Base-by-base conservation (phyloP, 2,113 vertebrate species). In the Pygoscelis adeliae region DNA sequence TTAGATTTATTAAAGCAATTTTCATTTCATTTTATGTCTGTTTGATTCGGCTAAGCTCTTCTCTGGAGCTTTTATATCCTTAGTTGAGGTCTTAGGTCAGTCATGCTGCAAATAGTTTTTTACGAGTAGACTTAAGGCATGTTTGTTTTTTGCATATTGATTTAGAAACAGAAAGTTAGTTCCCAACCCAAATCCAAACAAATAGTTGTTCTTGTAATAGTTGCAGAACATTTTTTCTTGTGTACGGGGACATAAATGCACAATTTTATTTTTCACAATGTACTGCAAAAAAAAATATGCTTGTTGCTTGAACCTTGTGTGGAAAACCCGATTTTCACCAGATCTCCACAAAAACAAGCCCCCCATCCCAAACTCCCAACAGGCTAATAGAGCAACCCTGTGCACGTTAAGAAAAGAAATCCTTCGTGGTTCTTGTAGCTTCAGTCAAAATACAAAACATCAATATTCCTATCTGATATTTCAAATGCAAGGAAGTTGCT, bases 51-150 rank as follows among this genome's bases (percentile, higher is more conserved):
- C 89, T 87, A 87, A 96, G 73, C 25, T 90, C 40, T 89, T 89
- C 66, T 96, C 70, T 87, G 34, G 65, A 91, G 56, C 61, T 93
- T 84, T 94, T 91, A 42, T 87, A 69, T 76, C 23, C 84, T 92
- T 85, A 53, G 18, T 59, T 61, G 58, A 82, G 81, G 84, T 89
- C 78, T 87, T 87, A 81, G 93, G 83, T 93, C 91, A 94, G 81
- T 95, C 91, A 85, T 92, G 73, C 84, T 93, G 81, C 73, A 96
- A 96, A 94, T 91, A 96, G 85, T 71, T 83, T 96, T 95, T 94
- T 90, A 94, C 96, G 81, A 94, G 53, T 58, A 87, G 42, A 83
- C 7, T 73, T 79, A 87, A 85, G 81, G 50, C 70, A 58, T 93
- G 66, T 93, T 96, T 96, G 38, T 77, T 90, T 93, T 83, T 53